A percentile compares a stretch with the other conserved stretches of the same genome.
Conservation (phyloP, 2,113 vertebrate genomes). For the Odontophorus gujanensis region DNA sequence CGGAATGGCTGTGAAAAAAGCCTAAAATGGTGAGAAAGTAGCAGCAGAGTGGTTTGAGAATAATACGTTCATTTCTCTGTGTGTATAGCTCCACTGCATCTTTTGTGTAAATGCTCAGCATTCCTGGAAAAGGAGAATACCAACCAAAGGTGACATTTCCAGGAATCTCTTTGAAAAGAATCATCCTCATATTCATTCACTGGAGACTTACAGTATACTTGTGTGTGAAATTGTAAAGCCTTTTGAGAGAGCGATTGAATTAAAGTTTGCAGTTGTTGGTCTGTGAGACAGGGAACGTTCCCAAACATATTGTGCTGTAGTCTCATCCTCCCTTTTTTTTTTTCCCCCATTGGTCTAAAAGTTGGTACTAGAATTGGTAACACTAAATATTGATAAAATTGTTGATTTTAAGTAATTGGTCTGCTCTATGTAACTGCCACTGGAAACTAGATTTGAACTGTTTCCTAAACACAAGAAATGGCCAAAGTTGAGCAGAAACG, state of each 20-base stretch:
- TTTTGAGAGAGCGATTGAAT: slow-evolving; percentile 25
- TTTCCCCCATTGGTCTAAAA: background rate
- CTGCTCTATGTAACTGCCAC: background rate
- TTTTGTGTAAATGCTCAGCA: slow-evolving; percentile 57
- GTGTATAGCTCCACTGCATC: slow-evolving; percentile 35
- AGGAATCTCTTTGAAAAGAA: slow-evolving; percentile 37
- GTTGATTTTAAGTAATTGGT: background rate
- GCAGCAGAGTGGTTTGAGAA: slow-evolving; percentile 46
- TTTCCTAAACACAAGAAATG: background rate
- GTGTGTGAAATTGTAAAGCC: background rate
- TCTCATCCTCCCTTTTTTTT: background rate
- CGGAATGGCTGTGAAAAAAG: slow-evolving; percentile 43
- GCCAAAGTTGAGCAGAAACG: background rate
- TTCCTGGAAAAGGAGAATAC: slow-evolving; percentile 54
- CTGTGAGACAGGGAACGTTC: background rate
- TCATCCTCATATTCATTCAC: slow-evolving; percentile 28
- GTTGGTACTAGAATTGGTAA: background rate
- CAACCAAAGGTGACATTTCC: slow-evolving; percentile 44
- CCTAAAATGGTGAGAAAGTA: slow-evolving; percentile 55
- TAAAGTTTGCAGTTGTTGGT: background rate
- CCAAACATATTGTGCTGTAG: background rate
- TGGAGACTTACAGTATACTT: background rate
- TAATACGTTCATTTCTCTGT: background rate
- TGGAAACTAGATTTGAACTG: background rate
- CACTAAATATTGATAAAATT: background rate